A percentile compares a stretch with the other conserved stretches of the same genome.
Evolutionary conservation across 1,140 invertebrate species (phyloP).

Genomic region (Araneus ventricosus): DNA sequence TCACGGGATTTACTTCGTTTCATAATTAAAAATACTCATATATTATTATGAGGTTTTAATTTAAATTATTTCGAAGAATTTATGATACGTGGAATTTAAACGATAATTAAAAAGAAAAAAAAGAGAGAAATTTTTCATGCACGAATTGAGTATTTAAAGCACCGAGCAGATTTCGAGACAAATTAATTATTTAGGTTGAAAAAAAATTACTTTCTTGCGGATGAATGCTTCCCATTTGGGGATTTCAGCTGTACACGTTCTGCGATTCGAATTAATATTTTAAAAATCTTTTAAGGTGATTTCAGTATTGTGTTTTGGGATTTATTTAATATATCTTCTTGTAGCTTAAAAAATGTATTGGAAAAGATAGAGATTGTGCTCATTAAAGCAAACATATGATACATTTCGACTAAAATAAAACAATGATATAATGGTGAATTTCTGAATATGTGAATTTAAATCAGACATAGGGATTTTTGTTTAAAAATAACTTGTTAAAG

Average conservation of each 20-base stretch:
- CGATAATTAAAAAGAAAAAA: neutral
- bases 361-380: too few species aligned
- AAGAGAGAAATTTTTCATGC: neutral
- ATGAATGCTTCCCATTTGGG: neutral
- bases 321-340: too few species aligned
- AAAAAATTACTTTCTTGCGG: neutral
- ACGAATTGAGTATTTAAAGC: neutral
- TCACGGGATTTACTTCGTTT: neutral
- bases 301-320: too few species aligned
- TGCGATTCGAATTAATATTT: neutral
- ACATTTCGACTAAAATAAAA: too few species aligned
- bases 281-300: too few species aligned
- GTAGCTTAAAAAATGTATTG: too few species aligned
- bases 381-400: too few species aligned
- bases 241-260: neutral
- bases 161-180: neutral
- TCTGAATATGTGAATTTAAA: too few species aligned
- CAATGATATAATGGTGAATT: too few species aligned
- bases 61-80: neutral
- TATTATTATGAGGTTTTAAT: neutral
- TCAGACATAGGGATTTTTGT: too few species aligned
- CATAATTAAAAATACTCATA: neutral
- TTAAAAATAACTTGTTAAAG: too few species aligned
- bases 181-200: neutral
- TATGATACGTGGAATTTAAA: neutral